Conservation (phyloP, 1,140 invertebrate species). For the Leptinotarsa texana region DNA sequence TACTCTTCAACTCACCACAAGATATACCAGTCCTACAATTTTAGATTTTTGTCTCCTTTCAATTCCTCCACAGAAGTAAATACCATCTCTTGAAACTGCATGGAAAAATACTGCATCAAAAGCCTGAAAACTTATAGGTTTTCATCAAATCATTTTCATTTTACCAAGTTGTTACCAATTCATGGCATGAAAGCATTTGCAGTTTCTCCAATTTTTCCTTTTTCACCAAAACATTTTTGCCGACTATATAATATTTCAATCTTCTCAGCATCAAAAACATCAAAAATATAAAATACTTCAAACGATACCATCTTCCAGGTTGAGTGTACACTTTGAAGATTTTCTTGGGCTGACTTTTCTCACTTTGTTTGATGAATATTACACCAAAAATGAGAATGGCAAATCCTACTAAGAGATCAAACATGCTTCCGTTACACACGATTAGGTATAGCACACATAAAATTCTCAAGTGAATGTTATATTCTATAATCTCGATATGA, state of each 20-base stretch:
- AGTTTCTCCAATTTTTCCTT: conserved; percentile 62
- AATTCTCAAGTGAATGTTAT: background rate
- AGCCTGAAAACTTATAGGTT: conserved; percentile 54
- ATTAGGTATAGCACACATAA: background rate
- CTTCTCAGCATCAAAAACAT: conserved; percentile 61
- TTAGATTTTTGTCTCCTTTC: conserved; percentile 61
- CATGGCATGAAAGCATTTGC: conserved; percentile 63
- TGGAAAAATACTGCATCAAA: conserved; percentile 69
- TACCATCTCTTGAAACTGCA: conserved; percentile 57
- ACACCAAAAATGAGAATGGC: conserved; percentile 14
- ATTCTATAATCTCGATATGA: too few species aligned
- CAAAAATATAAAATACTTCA: conserved; percentile 65
- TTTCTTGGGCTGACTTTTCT: conserved; percentile 53
- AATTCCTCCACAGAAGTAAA: conserved; percentile 60
- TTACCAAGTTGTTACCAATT: conserved; percentile 55
- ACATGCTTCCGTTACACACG: background rate
- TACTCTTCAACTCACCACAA: conserved; percentile 55
- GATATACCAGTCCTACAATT: conserved; percentile 62
- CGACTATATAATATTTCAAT: conserved; percentile 52
- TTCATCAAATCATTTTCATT: too few species aligned
- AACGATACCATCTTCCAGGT: conserved; percentile 65
- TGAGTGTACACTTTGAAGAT: conserved; percentile 65
- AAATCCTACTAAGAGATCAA: background rate
- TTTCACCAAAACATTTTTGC: conserved; percentile 27
- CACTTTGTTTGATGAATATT: conserved; percentile 7